Conservation (phyloP, 1,140 invertebrate species). For the Caerostris darwini region DNA sequence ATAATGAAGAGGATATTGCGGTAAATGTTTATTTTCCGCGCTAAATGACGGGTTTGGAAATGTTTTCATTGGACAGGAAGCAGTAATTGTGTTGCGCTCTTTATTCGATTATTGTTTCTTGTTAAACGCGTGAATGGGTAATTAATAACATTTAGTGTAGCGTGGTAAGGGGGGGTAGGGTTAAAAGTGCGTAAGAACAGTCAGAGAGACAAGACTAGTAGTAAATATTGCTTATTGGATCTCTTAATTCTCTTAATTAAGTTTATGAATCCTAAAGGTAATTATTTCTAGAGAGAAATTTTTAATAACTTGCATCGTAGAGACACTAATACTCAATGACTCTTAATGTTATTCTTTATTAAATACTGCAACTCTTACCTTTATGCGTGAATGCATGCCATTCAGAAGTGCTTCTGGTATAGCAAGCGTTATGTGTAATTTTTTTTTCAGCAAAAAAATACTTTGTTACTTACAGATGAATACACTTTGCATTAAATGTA, state of each 20-base stretch:
- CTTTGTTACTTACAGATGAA: no score
- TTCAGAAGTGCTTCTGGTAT: no score
- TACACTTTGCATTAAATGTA: no score
- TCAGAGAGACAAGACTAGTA: background rate
- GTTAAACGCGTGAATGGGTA: conserved; percentile 13
- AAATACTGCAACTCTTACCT: no score
- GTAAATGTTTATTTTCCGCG: conserved; percentile 38
- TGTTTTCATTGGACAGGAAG: background rate
- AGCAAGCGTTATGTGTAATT: no score
- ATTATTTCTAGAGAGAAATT: background rate
- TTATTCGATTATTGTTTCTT: conserved; percentile 41
- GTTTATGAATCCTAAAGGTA: background rate
- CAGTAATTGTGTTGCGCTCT: conserved; percentile 5
- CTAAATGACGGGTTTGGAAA: conserved; percentile 1
- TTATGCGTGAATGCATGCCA: no score
- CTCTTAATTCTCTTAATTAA: background rate
- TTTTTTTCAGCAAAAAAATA: no score
- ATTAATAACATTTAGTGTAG: background rate
- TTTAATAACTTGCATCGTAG: background rate
- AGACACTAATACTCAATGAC: no score
- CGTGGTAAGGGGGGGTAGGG: background rate
- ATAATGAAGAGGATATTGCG: conserved; percentile 43
- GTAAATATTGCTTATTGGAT: background rate
- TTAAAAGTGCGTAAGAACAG: background rate
- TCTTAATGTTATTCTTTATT: no score